phyloP scores from a whole-genome alignment of 2,888 invertebrate genomes.

The Drosophila mimica region DNA sequence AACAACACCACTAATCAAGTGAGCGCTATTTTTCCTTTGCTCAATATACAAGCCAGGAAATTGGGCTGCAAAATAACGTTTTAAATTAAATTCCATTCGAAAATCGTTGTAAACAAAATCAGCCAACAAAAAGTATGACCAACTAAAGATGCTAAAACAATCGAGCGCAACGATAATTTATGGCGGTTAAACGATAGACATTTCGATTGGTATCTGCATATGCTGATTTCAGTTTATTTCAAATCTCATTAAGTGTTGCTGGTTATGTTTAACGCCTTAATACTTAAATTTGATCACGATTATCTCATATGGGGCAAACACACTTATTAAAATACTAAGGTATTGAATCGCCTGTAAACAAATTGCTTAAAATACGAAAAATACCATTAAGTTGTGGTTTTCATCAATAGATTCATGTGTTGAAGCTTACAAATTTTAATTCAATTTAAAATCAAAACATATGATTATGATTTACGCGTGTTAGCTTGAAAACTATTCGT shows the following conservation, averaged over 20 bases:
- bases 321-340: not conserved
- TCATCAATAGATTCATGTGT: conserved; percentile 7
- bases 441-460: conserved; percentile 3
- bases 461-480: not conserved
- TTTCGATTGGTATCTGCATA: not conserved
- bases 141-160: not conserved
- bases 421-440: not conserved
- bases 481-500: not conserved
- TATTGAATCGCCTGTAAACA: not conserved
- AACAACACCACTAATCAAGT: conserved; percentile 46
- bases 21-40: conserved; percentile 4
- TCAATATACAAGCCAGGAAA: conserved; percentile 53
- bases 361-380: conserved; percentile 2
- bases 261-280: not conserved
- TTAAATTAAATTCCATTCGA: conserved; percentile 19
- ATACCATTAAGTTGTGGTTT: conserved; percentile 9
- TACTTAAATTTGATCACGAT: not conserved
- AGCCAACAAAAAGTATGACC: conserved; percentile 8
- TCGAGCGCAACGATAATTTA: not conserved
- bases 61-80: conserved; percentile 17
- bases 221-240: not conserved
- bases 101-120: not conserved
- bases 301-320: not conserved
- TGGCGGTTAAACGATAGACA: conserved; percentile 43
- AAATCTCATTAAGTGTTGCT: not conserved